Evolutionary conservation across 2,797 vertebrate species (phyloP), one percentile per base, ranked within the genome.

Genomic region (Acanthurus tractus): DNA sequence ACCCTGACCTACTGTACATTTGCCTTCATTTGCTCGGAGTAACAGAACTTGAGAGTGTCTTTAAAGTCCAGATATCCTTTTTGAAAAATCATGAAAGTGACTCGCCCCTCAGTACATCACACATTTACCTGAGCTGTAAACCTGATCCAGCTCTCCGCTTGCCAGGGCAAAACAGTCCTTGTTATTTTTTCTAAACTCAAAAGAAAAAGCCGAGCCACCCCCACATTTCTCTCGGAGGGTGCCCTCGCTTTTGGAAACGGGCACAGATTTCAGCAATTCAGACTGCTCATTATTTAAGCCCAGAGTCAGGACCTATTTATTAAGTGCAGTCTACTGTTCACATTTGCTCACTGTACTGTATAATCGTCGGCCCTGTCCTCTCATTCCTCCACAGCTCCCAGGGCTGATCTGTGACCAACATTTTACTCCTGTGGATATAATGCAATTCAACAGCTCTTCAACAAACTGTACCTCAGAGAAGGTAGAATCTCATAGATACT

Each of bases 1-100:
- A 83, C 88, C 68, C 83, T 66, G 88, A 88, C 81, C 84, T 80
- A 80, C 72, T 65, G 74, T 65, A 78, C 67, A 79, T 65, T 53
- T 65, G 63, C 54, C 79, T 76, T 76, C 50, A 59, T 77, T 14
- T 54, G 61, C 57, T 65, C 56, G 5, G 49, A 82, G 64, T 59
- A 63, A n/a, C 42, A 38, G 9, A 71, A 42, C 57, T 73, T 7
- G 13, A 55, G 12, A 58, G 59, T 4, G 70, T 63, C 64, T 54
- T 55, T 52, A 83, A 78, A 82, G 54, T 40, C 62, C 45, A 69
- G 13, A 40, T 63, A 34, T 3, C 62, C 52, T 63, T 44, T 34
- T 6, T 44, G 34, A 40, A 50, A 55, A 53, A 52, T 54, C 25
- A 57, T 22, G 17, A 64, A 74, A 82, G 71, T 45, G 68, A 36